Percentiles rank a stretch among this genome's conserved stretches.
phyloP scores from a whole-genome alignment of 1,140 invertebrate species.

The Cotesia chilonis region DNA sequence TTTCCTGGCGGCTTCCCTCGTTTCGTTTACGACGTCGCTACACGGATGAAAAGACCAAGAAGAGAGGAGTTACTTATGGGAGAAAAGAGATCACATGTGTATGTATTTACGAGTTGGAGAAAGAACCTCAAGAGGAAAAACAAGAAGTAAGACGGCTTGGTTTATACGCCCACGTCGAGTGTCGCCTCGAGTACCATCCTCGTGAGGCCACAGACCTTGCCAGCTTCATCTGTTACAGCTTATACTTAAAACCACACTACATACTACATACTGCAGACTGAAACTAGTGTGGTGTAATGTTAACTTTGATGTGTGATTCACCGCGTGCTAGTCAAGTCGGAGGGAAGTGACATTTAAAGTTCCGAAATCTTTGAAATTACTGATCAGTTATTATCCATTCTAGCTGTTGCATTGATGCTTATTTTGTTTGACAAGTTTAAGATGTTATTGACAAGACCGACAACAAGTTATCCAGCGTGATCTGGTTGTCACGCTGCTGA shows the following conservation, averaged over 20 bases:
- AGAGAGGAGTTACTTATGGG: background rate
- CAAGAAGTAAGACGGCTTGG: constrained; percentile 32
- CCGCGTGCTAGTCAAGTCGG: background rate
- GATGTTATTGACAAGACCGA: background rate
- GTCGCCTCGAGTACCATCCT: constrained; percentile 44
- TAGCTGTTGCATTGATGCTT: too few relatives aligned
- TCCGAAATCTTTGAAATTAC: too few relatives aligned
- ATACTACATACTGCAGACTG: background rate
- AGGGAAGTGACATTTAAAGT: too few relatives aligned
- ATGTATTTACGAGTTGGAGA: background rate
- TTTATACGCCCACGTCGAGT: constrained; percentile 52
- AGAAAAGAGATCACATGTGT: background rate
- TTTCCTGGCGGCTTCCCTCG: constrained; percentile 38
- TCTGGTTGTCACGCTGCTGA: constrained; percentile 11
- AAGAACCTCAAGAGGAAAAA: constrained; percentile 14
- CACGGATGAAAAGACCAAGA: constrained; percentile 29
- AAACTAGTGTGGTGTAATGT: background rate
- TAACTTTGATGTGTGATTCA: too few relatives aligned
- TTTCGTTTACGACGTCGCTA: constrained; percentile 46
- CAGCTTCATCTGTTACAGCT: background rate
- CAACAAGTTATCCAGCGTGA: constrained; percentile 14
- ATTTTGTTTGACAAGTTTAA: too few relatives aligned
- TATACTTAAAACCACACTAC: constrained; percentile 6
- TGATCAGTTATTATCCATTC: too few relatives aligned
- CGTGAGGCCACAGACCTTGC: constrained; percentile 36